Evolutionary conservation across 1,140 invertebrate species (phyloP), one percentile per base, ranked within the genome.

Genomic region (Oreohelix idahoensis): DNA sequence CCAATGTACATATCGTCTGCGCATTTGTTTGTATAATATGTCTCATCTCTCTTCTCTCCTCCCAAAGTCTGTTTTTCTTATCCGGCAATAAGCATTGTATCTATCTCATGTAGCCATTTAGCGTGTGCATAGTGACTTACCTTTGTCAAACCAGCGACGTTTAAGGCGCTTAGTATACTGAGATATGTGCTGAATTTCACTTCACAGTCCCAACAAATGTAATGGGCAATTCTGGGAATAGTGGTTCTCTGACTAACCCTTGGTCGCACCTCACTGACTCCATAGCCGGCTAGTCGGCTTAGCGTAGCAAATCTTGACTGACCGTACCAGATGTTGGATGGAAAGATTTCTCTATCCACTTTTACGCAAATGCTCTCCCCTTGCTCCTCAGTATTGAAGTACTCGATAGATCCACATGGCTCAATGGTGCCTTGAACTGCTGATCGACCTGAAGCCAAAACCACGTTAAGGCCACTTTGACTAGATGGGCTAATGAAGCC

Each of bases 111-210:
- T n/a, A n/a, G n/a, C n/a, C n/a, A n/a, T n/a, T n/a, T n/a, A n/a
- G 15, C 15, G 15, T 45, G 35, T 23, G 35, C n/a, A 53, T 15
- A 29, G 0, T 32, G 29, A 36, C 42, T 83, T 73, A 84, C 85
- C 70, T 87, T 87, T 35, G 74, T 75, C 32, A 87, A 79, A 36
- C 86, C 86, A 17, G 86, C 86, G n/a, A 87, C 83, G 63, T 85
- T 73, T 29, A 87, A 79, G 15, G 84, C 26, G 63, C 86, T 87
- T 23, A 84, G n/a, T 51, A 87, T 77, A 38, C 84, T 85, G 35
- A 87, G 66, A 42, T 84, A 87, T 29, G 83, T 63, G 77, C 42
- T 78, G 63, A 87, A 87, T 23, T 73, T 69, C 70, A 87, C 32
- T 32, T 85, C 84, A 79, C 84, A 87, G 26, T 87, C 84, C 35